Conservation (phyloP, 2,113 vertebrate genomes). For the Myrmecophaga tridactyla region DNA sequence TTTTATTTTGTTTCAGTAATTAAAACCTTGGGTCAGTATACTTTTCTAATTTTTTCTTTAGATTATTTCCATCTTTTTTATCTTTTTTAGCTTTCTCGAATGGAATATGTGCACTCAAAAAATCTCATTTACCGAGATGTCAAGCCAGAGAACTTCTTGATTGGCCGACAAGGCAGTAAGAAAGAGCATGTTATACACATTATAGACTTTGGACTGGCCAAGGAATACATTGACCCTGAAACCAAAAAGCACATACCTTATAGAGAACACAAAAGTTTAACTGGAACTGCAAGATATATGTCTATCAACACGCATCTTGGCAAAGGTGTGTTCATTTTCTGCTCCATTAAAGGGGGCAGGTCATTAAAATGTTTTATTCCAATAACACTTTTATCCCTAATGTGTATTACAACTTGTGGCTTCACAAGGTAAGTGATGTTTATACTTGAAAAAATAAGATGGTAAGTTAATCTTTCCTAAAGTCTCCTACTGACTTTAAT, state of each 20-base stretch:
- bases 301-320: slow-evolving; percentile 99
- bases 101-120: slow-evolving; percentile 99
- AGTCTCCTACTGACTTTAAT: not conserved
- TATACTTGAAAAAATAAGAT: slow-evolving; percentile 42
- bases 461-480: slow-evolving; percentile 47
- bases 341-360: not conserved
- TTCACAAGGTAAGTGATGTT: slow-evolving; percentile 58
- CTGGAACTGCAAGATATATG: slow-evolving; percentile 98
- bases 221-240: slow-evolving; percentile 99
- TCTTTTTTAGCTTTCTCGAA: slow-evolving; percentile 91
- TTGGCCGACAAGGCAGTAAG: slow-evolving; percentile 97
- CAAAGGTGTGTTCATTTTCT: slow-evolving; percentile 89
- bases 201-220: slow-evolving; percentile 99
- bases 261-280: slow-evolving; percentile 98
- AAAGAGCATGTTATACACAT: slow-evolving; percentile 99
- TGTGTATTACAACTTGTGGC: slow-evolving; percentile 41
- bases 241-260: slow-evolving; percentile 99
- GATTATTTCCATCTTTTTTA: not conserved
- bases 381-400: slow-evolving; percentile 28
- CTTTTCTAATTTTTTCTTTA: not conserved
- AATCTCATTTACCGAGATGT: slow-evolving; percentile 99
- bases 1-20: slow-evolving; percentile 46
- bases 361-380: slow-evolving; percentile 40
- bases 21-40: not conserved
- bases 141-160: slow-evolving; percentile 99